Evolutionary conservation across 2,113 vertebrate species (phyloP).

Genomic region (Onychostruthus taczanowskii): DNA sequence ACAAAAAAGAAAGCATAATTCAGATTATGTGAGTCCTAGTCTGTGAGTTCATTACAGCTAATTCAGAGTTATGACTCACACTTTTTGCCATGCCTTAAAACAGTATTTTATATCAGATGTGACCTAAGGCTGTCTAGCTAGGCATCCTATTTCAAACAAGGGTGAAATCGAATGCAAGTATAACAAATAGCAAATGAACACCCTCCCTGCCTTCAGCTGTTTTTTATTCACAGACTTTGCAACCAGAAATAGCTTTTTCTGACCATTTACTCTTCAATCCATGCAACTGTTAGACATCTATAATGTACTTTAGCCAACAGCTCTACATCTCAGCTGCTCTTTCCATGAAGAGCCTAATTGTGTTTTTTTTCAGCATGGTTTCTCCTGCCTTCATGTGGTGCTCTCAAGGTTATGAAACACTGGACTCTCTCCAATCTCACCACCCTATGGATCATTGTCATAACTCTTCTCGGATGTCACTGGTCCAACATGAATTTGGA

Average conservation of each 20-base stretch:
- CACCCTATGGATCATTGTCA: background rate
- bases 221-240: background rate
- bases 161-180: background rate
- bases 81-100: background rate
- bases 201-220: background rate
- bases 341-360: background rate
- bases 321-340: background rate
- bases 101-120: accelerated
- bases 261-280: background rate
- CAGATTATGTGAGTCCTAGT: background rate
- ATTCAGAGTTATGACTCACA: background rate
- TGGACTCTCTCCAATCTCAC: background rate
- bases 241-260: background rate
- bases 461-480: background rate
- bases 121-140: background rate
- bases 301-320: background rate
- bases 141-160: background rate
- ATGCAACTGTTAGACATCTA: background rate
- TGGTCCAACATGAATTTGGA: background rate
- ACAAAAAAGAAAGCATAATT: background rate
- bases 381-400: background rate
- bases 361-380: accelerated
- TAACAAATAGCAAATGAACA: background rate
- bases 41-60: background rate
- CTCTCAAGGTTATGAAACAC: background rate